Base-by-base conservation (phyloP, 2,113 vertebrate genomes). In the Rhinogobius similis region DNA sequence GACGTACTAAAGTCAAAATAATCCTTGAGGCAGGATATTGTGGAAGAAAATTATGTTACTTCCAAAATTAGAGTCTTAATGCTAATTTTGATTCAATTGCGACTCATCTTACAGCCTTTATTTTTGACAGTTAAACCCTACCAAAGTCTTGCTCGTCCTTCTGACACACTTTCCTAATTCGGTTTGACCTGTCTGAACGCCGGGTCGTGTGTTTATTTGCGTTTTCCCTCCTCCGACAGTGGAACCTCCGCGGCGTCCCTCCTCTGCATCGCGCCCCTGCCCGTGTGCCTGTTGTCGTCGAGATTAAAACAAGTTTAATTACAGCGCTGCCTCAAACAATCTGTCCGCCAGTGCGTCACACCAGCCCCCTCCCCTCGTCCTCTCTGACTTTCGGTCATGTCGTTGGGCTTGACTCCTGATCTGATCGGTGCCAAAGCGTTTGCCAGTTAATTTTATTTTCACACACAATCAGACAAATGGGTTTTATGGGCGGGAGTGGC, bases 271-370 rank as follows among this genome's bases (percentile, higher is more conserved):
- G n/a, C n/a, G n/a, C n/a, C n/a, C n/a, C n/a, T n/a, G n/a, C n/a
- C n/a, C n/a, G 46, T 55, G 53, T 68, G 61, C 70, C 59, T 76
- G 81, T 69, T 76, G 81, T 69, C 62, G 61, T 50, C 32, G 68
- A 78, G 88, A 86, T 90, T 87, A 87, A 78, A 83, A 86, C 68
- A 69, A 46, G 75, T 84, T 89, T 86, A 89, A 88, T 90, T 82
- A 87, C 77, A 67, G 59, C 82, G 68, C 78, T 70, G 86, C 80
- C 75, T 84, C 70, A 71, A 77, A 86, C 89, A 88, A 82, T 86
- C 87, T 84, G 85, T 86, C 79, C 61, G 65, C 21, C 66, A 80
- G 78, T 63, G 46, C 81, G 52, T 58, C 76, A 76, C 71, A 84
- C 78, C 63, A 77, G 39, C 50, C 43, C 58, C 65, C 66, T 59